phyloP scores from a whole-genome alignment of 1,140 invertebrate species.

The Thereuonema tuberculata region DNA sequence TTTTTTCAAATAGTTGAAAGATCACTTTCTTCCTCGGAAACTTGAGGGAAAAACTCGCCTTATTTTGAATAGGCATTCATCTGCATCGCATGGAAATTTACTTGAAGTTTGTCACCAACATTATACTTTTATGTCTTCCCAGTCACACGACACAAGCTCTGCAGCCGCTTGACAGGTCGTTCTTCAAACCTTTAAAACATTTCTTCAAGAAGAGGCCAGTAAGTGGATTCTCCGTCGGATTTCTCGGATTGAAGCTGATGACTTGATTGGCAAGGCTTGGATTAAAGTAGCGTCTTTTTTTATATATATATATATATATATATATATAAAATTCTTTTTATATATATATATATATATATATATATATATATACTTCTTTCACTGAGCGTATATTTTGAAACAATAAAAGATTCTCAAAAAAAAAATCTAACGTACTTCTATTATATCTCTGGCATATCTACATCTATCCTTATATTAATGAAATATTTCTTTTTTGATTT shows the following conservation, averaged over 20 bases:
- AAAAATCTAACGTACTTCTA: too few species aligned
- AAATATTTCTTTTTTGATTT: too few species aligned
- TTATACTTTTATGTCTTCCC: not conserved
- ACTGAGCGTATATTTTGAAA: too few species aligned
- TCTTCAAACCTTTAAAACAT: not conserved
- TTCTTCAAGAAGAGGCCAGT: not conserved
- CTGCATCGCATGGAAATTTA: not conserved
- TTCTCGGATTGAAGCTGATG: not conserved
- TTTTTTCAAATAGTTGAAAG: not conserved
- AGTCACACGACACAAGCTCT: not conserved
- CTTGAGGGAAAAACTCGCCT: not conserved
- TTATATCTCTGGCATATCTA: too few species aligned
- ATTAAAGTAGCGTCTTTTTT: not conserved
- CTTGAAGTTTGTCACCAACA: not conserved
- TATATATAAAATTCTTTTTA: too few species aligned
- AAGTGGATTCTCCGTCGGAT: not conserved
- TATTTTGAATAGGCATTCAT: not conserved
- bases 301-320: too few species aligned
- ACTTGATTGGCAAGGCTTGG: not conserved
- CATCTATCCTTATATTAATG: too few species aligned
- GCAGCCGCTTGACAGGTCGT: not conserved
- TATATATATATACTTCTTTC: too few species aligned
- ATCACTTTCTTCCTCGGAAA: not conserved
- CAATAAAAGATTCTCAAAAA: too few species aligned
- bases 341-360: too few species aligned